Base-by-base conservation (phyloP, 2,797 vertebrate species). In the Catamblyrhynchus diadema region DNA sequence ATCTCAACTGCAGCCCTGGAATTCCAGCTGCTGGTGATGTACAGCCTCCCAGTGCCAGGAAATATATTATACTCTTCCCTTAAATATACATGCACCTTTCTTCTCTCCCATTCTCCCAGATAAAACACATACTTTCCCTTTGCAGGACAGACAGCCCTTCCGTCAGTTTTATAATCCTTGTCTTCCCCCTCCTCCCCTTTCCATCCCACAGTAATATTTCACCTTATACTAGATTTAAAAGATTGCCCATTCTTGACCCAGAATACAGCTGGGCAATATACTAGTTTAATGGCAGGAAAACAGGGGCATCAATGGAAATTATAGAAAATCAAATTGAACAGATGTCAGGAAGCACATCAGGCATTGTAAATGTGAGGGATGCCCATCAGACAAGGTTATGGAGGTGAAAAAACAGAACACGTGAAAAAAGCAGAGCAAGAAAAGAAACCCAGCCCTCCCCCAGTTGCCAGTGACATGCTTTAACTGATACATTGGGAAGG, bases 241-340 rank as follows among this genome's bases (percentile, higher is more conserved):
- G 94, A 94, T 95, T 94, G 94, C 64, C 88, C 83, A 95, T 88
- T 96, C 94, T 97, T 96, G 95, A 97, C 94, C 91, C 73, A 97
- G 89, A 95, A 97, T 96, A 95, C 91, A 93, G 93, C 94, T 90
- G 89, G 89, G 94, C 95, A 91, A 95, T 96, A 96, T 93, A 95
- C 93, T 86, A 94, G 91, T 96, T 96, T 96, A 96, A 96, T 95
- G 71, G 83, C 91, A 96, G 86, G 92, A 96, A 96, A 96, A 94
- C 95, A 95, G 90, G 88, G 88, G 90, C 93, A 96, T 96, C 95
- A 96, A 93, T 96, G 94, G 94, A 97, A 96, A 97, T 95, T 94
- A 97, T 78, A 95, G 95, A 96, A 96, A 97, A 96, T 96, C 95
- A 96, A 95, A 96, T 95, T 96, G 95, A 97, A 96, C 95, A 96